A percentile compares a stretch with the other conserved stretches of the same genome.
phyloP scores from a whole-genome alignment of 2,797 vertebrate genomes.

The Hydrophis major region DNA sequence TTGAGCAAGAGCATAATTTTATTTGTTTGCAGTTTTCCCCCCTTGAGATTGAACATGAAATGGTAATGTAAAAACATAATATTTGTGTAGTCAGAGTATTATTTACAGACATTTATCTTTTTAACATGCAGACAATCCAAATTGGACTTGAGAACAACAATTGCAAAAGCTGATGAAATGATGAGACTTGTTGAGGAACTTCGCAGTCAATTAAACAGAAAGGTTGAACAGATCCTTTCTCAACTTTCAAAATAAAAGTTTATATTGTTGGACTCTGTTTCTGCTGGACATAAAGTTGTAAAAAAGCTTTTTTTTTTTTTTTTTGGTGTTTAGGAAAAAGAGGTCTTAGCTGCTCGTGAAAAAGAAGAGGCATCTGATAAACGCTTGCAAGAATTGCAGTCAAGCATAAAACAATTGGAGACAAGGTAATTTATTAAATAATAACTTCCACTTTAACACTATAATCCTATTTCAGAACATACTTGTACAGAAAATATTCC shows the following conservation, averaged over 20 bases:
- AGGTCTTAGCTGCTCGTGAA: conserved; percentile 74
- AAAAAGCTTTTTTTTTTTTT: background rate
- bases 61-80: background rate
- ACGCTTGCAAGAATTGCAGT: conserved; percentile 82
- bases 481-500: background rate
- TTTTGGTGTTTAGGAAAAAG: conserved; percentile 79
- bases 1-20: background rate
- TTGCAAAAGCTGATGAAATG: conserved; percentile 84
- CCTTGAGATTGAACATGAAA: background rate
- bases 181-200: conserved; percentile 76
- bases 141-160: conserved; percentile 78
- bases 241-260: background rate
- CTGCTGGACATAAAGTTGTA: background rate
- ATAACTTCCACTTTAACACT: background rate
- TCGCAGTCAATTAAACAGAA: conserved; percentile 80
- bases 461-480: background rate
- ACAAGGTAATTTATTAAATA: conserved; percentile 74
- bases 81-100: background rate
- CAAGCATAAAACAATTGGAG: conserved; percentile 82
- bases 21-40: background rate
- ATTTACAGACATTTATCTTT: background rate
- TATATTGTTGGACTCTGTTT: background rate
- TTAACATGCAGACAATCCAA: conserved; percentile 79
- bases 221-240: conserved; percentile 68
- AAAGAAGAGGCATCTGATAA: conserved; percentile 84